Evolutionary conservation across 30 jellyfish, hydroid and myxozoan genomes (phyloP).

Genomic region (Nemopilema nomurai): DNA sequence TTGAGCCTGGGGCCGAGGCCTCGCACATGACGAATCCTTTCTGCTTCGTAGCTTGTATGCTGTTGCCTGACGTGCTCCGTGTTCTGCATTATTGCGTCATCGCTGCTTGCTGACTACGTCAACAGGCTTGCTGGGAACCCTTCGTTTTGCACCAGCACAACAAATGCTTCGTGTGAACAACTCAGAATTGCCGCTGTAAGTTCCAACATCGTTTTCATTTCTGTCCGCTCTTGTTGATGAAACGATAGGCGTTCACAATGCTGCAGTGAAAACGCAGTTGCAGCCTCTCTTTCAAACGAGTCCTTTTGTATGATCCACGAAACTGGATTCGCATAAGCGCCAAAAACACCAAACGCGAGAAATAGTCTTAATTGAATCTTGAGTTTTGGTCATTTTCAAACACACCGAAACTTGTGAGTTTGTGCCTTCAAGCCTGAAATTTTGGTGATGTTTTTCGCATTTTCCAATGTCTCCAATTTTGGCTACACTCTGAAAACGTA

Average conservation of each 20-base stretch:
- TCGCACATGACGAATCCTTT: neutral
- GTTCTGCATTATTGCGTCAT: constrained; percentile 33
- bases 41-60: constrained; percentile 20
- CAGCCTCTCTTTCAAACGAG: too few species aligned
- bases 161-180: constrained; percentile 8
- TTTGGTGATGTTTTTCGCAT: too few species aligned
- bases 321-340: neutral
- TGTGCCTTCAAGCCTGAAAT: too few species aligned
- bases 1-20: too few species aligned
- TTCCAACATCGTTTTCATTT: neutral
- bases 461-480: too few species aligned
- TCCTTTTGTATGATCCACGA: neutral
- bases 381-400: neutral
- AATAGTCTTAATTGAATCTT: neutral
- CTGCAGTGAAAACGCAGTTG: too few species aligned
- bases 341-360: too few species aligned
- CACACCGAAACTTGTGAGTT: neutral
- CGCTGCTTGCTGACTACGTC: constrained; percentile 27
- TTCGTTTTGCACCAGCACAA: neutral
- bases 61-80: constrained; percentile 38
- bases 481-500: too few species aligned
- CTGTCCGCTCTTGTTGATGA: neutral
- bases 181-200: constrained; percentile 10
- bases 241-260: too few species aligned
- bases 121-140: neutral